Conservation (phyloP, 2,797 vertebrate species). For the Emydoidea blandingii region DNA sequence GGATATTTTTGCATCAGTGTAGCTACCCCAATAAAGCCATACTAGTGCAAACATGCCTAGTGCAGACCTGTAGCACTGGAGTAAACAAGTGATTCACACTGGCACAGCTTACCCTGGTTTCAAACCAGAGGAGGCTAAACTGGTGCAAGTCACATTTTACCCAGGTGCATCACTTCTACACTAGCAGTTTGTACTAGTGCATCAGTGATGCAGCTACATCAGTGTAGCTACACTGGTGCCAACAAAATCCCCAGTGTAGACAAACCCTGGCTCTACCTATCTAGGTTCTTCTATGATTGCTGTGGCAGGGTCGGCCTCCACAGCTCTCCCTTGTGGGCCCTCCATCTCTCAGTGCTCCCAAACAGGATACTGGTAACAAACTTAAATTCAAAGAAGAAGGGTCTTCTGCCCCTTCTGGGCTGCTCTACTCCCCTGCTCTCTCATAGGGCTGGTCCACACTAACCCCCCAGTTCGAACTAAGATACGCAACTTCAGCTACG, state of each 20-base stretch:
- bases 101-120: background rate
- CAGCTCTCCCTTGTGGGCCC: background rate
- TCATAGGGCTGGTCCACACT: background rate
- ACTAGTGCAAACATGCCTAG: background rate
- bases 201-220: background rate
- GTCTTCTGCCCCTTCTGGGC: background rate
- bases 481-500: no score
- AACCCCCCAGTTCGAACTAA: no score
- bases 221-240: background rate
- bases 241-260: background rate
- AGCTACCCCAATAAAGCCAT: background rate
- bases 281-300: background rate
- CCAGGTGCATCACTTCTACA: background rate
- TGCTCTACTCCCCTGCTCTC: no score
- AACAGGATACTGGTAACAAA: background rate
- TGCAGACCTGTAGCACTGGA: background rate
- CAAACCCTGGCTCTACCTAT: fast-evolving
- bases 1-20: background rate
- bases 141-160: background rate
- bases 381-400: background rate
- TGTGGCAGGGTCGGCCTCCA: background rate
- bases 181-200: background rate
- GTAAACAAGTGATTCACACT: background rate
- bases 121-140: background rate
- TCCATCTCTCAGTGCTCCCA: background rate